Conservation (phyloP, 2,113 vertebrate species). For the Myodes glareolus region DNA sequence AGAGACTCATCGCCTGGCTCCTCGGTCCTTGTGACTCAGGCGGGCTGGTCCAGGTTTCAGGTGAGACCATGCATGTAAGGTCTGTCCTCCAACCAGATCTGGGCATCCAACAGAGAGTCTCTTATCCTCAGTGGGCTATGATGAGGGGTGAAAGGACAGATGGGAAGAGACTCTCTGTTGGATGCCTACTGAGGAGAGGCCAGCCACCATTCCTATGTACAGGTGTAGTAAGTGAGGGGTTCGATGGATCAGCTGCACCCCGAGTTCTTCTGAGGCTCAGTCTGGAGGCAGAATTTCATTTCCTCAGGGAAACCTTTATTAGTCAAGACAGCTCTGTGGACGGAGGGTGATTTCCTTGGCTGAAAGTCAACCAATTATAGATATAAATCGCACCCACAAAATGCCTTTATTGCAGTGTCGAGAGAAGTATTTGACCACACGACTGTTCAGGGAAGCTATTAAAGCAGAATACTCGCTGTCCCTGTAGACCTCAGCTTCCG, state of each 20-base stretch:
- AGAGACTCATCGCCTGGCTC: background rate
- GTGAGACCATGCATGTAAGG: fast-evolving
- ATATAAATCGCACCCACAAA: background rate
- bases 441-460: no score
- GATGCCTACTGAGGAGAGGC: no score
- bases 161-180: no score
- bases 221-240: background rate
- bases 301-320: background rate
- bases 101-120: background rate
- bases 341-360: background rate
- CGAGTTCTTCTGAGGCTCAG: background rate
- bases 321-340: background rate
- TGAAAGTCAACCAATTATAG: background rate
- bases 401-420: background rate
- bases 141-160: no score
- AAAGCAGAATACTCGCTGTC: background rate
- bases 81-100: background rate
- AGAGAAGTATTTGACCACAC: fast-evolving
- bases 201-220: background rate
- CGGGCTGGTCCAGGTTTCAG: background rate
- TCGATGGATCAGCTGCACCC: background rate
- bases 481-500: background rate
- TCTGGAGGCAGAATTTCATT: background rate
- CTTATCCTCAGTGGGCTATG: no score
- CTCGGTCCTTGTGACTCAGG: background rate